These are phyloP conservation scores for Oreochromis spilurus DNA, from an alignment of 2,113 vertebrate genomes.

Conservation along the genomic window DNA sequence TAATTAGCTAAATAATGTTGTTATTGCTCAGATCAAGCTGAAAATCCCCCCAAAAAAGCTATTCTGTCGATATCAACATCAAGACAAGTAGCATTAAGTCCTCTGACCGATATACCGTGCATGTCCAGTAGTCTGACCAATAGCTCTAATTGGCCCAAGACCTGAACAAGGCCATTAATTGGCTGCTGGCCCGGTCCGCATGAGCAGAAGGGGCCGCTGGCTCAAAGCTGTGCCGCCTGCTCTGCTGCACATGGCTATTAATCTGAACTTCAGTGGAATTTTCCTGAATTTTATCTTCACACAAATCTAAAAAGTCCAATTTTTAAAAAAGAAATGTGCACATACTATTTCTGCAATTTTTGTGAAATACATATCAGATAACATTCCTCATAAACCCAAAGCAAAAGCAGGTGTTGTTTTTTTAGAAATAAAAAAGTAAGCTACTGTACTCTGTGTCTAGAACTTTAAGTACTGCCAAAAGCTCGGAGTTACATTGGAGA, in stretches of 20 bases:
- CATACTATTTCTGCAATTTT: not conserved
- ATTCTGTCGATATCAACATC: not conserved
- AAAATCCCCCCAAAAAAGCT: not conserved
- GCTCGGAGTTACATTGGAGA: not conserved
- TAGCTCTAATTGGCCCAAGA: slow-evolving; percentile 55
- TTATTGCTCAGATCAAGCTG: not conserved
- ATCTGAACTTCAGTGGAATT: slow-evolving; percentile 34
- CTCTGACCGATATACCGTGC: not conserved
- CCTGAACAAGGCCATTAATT: slow-evolving; percentile 57
- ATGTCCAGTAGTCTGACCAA: slow-evolving; percentile 29
- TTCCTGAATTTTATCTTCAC: slow-evolving; percentile 22
- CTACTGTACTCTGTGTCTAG: not conserved
- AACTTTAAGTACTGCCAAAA: not conserved
- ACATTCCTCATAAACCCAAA: not conserved
- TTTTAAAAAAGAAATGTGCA: not conserved
- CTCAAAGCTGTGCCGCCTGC: slow-evolving; percentile 44
- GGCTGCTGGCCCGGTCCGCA: slow-evolving; percentile 48
- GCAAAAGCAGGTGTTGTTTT: not conserved
- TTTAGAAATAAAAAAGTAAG: not conserved
- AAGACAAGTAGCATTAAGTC: not conserved
- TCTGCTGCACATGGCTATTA: slow-evolving; percentile 60
- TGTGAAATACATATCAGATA: not conserved
- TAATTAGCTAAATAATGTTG: not conserved
- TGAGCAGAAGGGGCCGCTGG: slow-evolving; percentile 61
- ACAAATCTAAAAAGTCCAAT: not conserved